Evolutionary conservation across 2,113 vertebrate species (phyloP).

Genomic region (Empidonax traillii): DNA sequence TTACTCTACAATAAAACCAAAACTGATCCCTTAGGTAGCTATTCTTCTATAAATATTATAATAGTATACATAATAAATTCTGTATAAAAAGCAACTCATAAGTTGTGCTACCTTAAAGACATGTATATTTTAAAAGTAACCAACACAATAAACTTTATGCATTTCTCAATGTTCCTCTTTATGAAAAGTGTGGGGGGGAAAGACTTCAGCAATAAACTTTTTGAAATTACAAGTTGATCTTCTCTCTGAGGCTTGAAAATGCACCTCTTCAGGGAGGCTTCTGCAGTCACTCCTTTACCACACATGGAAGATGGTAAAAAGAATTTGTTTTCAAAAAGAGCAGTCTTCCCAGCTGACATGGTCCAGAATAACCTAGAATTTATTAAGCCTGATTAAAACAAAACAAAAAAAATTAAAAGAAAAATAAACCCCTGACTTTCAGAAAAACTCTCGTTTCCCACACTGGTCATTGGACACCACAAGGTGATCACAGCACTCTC

Average conservation of each 20-base stretch:
- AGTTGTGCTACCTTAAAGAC: background rate
- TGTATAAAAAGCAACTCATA: background rate
- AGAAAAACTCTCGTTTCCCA: background rate
- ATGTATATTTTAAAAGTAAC: background rate
- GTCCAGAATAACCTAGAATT: background rate
- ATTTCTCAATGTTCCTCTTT: background rate
- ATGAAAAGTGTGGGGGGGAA: background rate
- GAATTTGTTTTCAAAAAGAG: background rate
- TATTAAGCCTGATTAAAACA: background rate
- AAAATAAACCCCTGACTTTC: accelerated
- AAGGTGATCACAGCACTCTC: background rate
- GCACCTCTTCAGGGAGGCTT: background rate
- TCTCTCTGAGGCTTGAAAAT: background rate
- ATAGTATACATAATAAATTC: background rate
- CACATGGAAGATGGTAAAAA: background rate
- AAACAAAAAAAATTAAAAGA: no score
- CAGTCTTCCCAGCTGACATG: background rate
- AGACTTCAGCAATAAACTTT: background rate
- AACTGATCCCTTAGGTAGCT: background rate
- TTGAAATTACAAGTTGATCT: background rate
- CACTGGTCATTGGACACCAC: background rate
- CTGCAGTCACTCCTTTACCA: background rate
- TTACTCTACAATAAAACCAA: background rate
- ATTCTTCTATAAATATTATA: background rate
- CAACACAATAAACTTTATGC: background rate